Base-by-base conservation (phyloP, 2,797 vertebrate species). In the Coilia nasus region DNA sequence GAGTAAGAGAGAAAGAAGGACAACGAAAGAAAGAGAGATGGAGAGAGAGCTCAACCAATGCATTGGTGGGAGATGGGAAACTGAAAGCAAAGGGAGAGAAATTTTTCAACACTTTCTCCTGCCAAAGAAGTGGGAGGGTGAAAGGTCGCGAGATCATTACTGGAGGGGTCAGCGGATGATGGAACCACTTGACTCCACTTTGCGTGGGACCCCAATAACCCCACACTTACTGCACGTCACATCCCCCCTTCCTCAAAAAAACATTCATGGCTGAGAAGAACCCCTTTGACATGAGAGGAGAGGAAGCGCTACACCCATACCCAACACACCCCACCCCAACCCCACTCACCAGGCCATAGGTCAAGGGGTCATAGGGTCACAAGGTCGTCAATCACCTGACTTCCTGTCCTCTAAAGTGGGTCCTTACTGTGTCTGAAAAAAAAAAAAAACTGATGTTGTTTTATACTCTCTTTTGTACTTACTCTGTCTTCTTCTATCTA, bases 321-420 rank as follows among this genome's bases (percentile, higher is more conserved):
- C 83, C 83, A 67, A 56, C 83, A 41, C 35, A 41, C 35, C 35
- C 35, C 5, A 41, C 35, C 80, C 80, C 83, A 84, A n/a, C 6
- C 41, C 81, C 71, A 54, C 81, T 64, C 83, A 57, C 25, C 3
- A 54, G 62, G 80, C 75, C 81, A 84, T 44, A 81, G 85, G 80
- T 88, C 81, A 50, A 60, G 15, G 83, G 78, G 25, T 86, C 82
- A 82, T 47, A 17, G 50, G 82, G 35, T 88, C 83, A 85, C 44
- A 41, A 31, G 67, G 83, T 86, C 84, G 84, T 46, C 41, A 23
- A 56, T 83, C 86, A 80, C 82, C 81, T 84, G 86, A 84, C n/a
- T 84, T 78, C 35, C 35, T 64, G 3, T 6, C 31, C 15, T 82
- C 21, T 44, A 82, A 35, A 59, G 23, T 6, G 23, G n/a, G 21